Evolutionary conservation across 2,888 invertebrate genomes (phyloP).

Genomic region (Bellardia bayeri): DNA sequence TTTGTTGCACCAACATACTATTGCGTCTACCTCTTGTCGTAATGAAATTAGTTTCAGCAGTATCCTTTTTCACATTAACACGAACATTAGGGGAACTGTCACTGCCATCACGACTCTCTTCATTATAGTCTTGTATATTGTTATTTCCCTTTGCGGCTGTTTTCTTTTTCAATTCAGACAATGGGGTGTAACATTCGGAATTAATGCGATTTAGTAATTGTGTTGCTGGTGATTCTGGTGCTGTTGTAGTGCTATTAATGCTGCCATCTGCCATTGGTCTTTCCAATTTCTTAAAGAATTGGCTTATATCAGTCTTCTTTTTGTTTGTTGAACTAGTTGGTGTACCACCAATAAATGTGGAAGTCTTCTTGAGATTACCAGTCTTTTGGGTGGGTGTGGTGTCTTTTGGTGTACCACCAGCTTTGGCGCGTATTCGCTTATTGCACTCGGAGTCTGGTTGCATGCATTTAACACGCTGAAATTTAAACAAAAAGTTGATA

Average conservation of each 20-base stretch:
- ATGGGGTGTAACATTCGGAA: conserved; percentile 76
- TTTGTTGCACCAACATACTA: conserved; percentile 45
- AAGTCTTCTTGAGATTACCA: conserved; percentile 73
- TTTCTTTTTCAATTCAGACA: conserved; percentile 33
- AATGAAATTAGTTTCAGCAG: not conserved
- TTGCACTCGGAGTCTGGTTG: conserved; percentile 82
- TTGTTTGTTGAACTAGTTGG: conserved; percentile 73
- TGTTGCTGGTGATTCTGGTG: conserved; percentile 79
- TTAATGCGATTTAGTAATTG: conserved; percentile 79
- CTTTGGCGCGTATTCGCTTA: conserved; percentile 77
- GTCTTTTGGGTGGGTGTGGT: conserved; percentile 70
- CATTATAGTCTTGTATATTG: conserved; percentile 12
- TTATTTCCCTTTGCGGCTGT: not conserved
- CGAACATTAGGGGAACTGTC: not conserved
- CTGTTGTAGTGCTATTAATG: conserved; percentile 30
- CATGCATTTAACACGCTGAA: conserved; percentile 82
- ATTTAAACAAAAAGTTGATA: conserved; percentile 6
- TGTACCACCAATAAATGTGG: conserved; percentile 67
- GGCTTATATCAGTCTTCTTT: conserved; percentile 81
- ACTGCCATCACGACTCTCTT: conserved; percentile 13
- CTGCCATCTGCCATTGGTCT: conserved; percentile 39
- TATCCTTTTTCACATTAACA: conserved; percentile 20
- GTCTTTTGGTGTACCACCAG: conserved; percentile 75
- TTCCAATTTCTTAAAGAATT: conserved; percentile 78
- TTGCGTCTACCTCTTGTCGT: conserved; percentile 31